Evolutionary conservation across 2,113 vertebrate species (phyloP).

Genomic region (Protomyctophum bolini): DNA sequence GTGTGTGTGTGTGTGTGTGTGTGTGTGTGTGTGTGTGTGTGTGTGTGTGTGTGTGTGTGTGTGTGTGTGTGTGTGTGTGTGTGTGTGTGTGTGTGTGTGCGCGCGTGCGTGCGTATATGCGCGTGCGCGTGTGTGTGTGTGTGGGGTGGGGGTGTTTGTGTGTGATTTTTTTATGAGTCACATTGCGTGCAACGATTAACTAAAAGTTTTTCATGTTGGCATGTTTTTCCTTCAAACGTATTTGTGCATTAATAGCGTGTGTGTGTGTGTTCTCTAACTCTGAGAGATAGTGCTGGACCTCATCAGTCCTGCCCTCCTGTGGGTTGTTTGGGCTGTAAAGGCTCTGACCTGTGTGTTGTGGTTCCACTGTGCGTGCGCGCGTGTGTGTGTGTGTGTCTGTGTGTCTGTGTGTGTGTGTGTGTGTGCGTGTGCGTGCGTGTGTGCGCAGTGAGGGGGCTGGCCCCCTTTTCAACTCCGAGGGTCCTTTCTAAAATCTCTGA

Average conservation of each 20-base stretch:
- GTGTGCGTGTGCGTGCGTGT: not conserved
- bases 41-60: constrained; percentile 36
- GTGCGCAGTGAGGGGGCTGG: constrained; percentile 20
- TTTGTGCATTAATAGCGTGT: not conserved
- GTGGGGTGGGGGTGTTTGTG: constrained; percentile 18
- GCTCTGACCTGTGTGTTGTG: constrained; percentile 40
- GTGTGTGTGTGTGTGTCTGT: not conserved
- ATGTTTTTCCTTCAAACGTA: not conserved
- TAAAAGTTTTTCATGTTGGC: constrained; percentile 14
- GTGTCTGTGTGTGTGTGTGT: not conserved
- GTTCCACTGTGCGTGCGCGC: constrained; percentile 10
- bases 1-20: not conserved
- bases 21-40: not conserved
- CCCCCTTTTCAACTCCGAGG: constrained; percentile 35
- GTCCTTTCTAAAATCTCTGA: constrained; percentile 49
- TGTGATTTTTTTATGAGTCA: constrained; percentile 25
- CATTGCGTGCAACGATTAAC: constrained; percentile 9
- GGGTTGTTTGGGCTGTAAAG: constrained; percentile 40
- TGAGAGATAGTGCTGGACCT: constrained; percentile 29
- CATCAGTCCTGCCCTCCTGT: constrained; percentile 32
- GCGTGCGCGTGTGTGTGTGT: not conserved
- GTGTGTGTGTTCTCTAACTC: constrained; percentile 8
- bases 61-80: constrained; percentile 17
- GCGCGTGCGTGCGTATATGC: not conserved
- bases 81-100: constrained; percentile 5